A percentile compares a stretch with the other conserved stretches of the same genome.
Evolutionary conservation across 2,113 vertebrate species (phyloP).

Genomic region (Chitala chitala): DNA sequence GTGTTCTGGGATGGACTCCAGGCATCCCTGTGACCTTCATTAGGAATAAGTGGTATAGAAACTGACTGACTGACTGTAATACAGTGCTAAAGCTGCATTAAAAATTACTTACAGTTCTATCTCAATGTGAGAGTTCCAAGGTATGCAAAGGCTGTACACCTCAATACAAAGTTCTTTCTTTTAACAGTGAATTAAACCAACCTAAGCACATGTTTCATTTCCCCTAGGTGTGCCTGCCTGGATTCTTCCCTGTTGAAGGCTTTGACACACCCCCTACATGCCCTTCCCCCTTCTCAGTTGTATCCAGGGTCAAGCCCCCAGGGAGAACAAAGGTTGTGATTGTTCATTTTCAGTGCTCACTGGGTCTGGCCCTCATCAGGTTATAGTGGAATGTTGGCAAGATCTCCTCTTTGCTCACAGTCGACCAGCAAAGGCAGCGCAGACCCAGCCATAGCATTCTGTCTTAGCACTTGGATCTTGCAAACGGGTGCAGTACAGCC

Average conservation of each 20-base stretch:
- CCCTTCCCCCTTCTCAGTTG: neutral
- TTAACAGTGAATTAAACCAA: no score
- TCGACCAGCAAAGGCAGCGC: neutral
- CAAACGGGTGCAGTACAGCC: neutral
- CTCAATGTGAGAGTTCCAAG: no score
- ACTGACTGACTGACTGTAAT: no score
- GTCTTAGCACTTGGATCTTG: neutral
- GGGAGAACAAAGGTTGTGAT: neutral
- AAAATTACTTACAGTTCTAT: no score
- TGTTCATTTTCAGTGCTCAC: neutral
- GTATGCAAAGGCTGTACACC: no score
- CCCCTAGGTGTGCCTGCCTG: neutral
- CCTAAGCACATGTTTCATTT: constrained; percentile 5
- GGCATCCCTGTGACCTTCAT: no score
- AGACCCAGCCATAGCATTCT: neutral
- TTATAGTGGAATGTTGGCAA: constrained; percentile 18
- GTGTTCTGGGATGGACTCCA: no score
- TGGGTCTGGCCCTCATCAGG: constrained; percentile 3
- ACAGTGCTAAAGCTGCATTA: no score
- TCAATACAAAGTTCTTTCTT: no score
- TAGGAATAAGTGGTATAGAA: no score
- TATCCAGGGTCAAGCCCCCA: neutral
- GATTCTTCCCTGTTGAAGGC: neutral
- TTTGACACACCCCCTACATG: neutral
- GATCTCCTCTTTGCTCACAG: neutral